Evolutionary conservation across 1,140 invertebrate species (phyloP).

Genomic region (Eubasilissa regina): DNA sequence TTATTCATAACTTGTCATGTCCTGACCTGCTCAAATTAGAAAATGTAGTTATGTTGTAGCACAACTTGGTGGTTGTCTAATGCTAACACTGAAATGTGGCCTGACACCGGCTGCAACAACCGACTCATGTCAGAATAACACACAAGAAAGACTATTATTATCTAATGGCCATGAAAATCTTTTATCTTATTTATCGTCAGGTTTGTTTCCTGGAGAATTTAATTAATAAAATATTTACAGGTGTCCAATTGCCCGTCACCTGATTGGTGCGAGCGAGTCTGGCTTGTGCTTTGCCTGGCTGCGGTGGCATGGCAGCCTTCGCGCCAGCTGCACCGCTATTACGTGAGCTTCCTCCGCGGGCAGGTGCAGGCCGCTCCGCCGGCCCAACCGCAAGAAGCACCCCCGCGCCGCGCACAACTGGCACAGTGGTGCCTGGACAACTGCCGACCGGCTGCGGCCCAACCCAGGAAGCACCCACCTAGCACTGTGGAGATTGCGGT

Average conservation of each 20-base stretch:
- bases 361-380: slow-evolving; percentile 61
- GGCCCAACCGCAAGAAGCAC: not conserved
- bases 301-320: slow-evolving; percentile 94
- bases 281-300: slow-evolving; percentile 90
- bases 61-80: no score
- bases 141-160: no score
- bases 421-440: slow-evolving; percentile 96
- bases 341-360: slow-evolving; percentile 67
- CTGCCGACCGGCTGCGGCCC: slow-evolving; percentile 88
- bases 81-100: no score
- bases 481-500: slow-evolving; percentile 95
- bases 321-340: slow-evolving; percentile 84
- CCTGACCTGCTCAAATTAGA: no score
- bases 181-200: no score
- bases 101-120: no score
- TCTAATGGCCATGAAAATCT: no score
- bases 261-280: slow-evolving; percentile 87
- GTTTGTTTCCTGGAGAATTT: no score
- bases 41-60: no score
- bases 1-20: no score
- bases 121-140: no score
- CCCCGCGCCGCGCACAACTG: slow-evolving; percentile 76
- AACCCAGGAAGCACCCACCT: slow-evolving; percentile 87
- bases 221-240: slow-evolving; percentile 63
- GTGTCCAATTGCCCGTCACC: slow-evolving; percentile 88